Evolutionary conservation across 53 echinoderm and acorn worm species (phyloP), one percentile per base, ranked within the genome.

Genomic region (Crossaster papposus): DNA sequence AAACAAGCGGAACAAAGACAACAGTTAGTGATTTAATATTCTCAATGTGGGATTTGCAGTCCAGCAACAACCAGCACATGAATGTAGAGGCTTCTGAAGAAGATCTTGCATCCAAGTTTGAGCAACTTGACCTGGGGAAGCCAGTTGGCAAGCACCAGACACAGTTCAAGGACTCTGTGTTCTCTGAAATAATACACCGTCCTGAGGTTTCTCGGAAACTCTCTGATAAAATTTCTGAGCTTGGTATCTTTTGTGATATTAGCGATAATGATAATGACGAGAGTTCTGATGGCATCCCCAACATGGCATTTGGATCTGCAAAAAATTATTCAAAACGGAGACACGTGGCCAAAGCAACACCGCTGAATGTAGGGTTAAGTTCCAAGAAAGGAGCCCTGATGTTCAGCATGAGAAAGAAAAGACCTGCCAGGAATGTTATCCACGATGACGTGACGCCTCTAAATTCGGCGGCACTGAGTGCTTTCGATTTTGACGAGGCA

Each of bases 181-280:
- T 87, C 29, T 74, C 87, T 9, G 85, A 83, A 33, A 84, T 79
- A 76, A 80, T 85, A 78, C 74, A 91, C 10, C 89, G 94, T 79
- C 97, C 97, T 36, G 97, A 97, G 64, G 75, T 94, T 36, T 89
- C 89, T 18, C 86, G 97, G 15, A 92, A 97, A 70, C 78, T 90
- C 80, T 77, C 84, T 7, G 90, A 90, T 32, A 90, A 65, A 30
- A 74, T 90, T 1, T 74, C 89, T 26, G 96, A 94, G 10, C 85
- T 93, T 14, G 97, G 97, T 22, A 90, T 97, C 51, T 96, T 97
- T 76, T 86, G 87, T 70, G 97, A 97, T 70, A 89, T 95, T 15
- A 90, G 90, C 76, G 86, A 72, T 64, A 35, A 85, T 65, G 89
- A 86, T 37, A 86, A 93, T 38, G 91, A 91, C n/a, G n/a, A n/a